These are phyloP conservation scores for Eristalis intricaria DNA, from an alignment of 2,888 invertebrate genomes.

Conservation along the genomic window DNA sequence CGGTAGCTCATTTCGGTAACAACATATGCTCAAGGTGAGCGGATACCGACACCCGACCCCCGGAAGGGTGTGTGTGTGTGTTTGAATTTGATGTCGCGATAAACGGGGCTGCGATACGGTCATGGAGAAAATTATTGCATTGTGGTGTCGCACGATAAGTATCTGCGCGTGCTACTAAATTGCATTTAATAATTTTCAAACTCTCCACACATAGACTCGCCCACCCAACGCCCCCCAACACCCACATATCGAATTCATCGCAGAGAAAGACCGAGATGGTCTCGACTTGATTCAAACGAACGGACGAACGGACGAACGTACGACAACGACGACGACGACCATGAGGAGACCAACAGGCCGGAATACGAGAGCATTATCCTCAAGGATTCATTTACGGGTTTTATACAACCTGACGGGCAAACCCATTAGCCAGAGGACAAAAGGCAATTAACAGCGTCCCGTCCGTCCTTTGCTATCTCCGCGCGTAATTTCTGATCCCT, in stretches of 20 bases:
- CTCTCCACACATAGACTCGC: slow-evolving; percentile 17
- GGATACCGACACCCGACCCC: neutral
- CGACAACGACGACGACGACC: neutral
- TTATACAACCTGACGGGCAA: slow-evolving; percentile 71
- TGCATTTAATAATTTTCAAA: slow-evolving; percentile 71
- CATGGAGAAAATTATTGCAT: slow-evolving; percentile 57
- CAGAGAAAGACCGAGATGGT: slow-evolving; percentile 5
- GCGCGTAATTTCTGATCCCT: slow-evolving; percentile 69
- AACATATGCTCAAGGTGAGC: slow-evolving; percentile 23
- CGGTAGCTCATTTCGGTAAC: slow-evolving; percentile 61
- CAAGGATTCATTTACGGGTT: slow-evolving; percentile 69
- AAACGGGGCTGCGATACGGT: slow-evolving; percentile 48
- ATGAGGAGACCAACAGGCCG: slow-evolving; percentile 46
- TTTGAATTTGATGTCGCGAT: slow-evolving; percentile 60
- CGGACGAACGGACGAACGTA: slow-evolving; percentile 26
- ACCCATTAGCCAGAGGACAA: slow-evolving; percentile 72
- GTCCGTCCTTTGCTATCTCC: slow-evolving; percentile 49
- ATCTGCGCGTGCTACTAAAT: slow-evolving; percentile 63
- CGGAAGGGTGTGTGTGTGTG: neutral
- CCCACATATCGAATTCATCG: neutral
- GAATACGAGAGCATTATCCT: slow-evolving; percentile 58
- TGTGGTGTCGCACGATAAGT: slow-evolving; percentile 67
- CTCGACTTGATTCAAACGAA: slow-evolving; percentile 42
- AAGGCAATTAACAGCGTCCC: slow-evolving; percentile 70
- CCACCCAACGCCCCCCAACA: neutral